These are phyloP conservation scores for Leptocoma aspasia DNA, from an alignment of 2,113 vertebrate genomes.

Conservation along the genomic window DNA sequence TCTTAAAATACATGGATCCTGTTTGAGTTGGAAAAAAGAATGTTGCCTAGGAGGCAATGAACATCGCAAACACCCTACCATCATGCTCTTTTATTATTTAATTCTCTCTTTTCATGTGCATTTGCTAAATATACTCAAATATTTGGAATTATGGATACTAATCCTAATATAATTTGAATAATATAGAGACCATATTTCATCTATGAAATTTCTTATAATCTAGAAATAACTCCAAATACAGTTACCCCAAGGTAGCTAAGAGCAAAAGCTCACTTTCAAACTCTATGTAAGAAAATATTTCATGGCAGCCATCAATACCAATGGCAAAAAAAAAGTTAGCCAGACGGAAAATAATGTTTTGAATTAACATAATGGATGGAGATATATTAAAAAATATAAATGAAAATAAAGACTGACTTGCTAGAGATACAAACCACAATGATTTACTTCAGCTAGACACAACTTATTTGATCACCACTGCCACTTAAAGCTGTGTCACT, in stretches of 20 bases:
- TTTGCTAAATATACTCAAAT: neutral
- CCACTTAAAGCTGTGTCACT: neutral
- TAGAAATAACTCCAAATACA: neutral
- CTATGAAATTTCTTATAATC: neutral
- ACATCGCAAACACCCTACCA: neutral
- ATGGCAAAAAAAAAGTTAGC: neutral
- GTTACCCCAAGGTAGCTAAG: neutral
- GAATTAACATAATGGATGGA: neutral
- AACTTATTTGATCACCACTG: neutral
- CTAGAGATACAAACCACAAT: neutral
- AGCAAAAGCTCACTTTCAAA: neutral
- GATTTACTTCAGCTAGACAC: neutral
- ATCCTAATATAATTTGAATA: neutral
- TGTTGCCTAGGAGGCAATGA: neutral
- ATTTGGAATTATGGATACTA: neutral
- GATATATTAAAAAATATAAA: neutral
- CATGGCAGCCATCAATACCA: neutral
- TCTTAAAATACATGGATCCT: neutral
- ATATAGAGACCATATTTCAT: neutral
- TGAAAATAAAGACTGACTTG: neutral
- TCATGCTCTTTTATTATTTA: neutral
- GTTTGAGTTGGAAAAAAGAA: neutral
- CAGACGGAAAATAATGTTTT: neutral
- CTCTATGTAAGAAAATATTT: neutral
- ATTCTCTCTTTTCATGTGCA: neutral